Base-by-base conservation (phyloP, 2,113 vertebrate species). In the Romanogobio albipinnatus region DNA sequence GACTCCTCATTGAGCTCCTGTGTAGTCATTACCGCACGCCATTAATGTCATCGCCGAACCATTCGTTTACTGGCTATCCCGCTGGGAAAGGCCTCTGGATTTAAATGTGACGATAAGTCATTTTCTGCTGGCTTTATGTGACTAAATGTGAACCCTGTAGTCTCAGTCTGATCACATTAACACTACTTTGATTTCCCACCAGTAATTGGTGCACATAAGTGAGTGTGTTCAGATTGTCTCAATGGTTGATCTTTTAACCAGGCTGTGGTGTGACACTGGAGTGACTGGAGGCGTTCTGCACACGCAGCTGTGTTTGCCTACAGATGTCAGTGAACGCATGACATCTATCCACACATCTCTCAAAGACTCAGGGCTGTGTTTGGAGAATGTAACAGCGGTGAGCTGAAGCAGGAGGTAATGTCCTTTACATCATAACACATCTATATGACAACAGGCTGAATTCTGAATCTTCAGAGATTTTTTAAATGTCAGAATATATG, bases 241-340 rank as follows among this genome's bases (percentile, higher is more conserved):
- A 9, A n/a, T 78, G 43, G 61, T 26, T 14, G 9, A 11, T 68
- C 45, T 7, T 11, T 13, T 26, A 24, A 15, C n/a, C 11, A 64
- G 61, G 4, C 29, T 29, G 24, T 64, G 24, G 24, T 29, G 61
- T 29, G 24, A 73, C 62, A 7, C 51, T 19, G 15, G n/a, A 53
- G 51, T 53, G 51, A 8, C 17, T 19, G 7, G 17, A 15, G 53
- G 17, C 6, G 17, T 56, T 8, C 53, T 56, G 17, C 8, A 56
- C 17, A 73, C 24, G 53, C 85, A 83, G 85, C 84, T 89, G 88
- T 86, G 82, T 86, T 89, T 87, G 66, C 61, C 74, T 10, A 82
- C 26, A 64, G 76, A 84, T 84, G 47, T 51, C 47, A 61, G 39
- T 59, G 22, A 22, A 22, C 66, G 43, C 75, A 71, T 83, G 29